Conservation (phyloP, 2,797 vertebrate genomes). For the Aulostomus chinensis region DNA sequence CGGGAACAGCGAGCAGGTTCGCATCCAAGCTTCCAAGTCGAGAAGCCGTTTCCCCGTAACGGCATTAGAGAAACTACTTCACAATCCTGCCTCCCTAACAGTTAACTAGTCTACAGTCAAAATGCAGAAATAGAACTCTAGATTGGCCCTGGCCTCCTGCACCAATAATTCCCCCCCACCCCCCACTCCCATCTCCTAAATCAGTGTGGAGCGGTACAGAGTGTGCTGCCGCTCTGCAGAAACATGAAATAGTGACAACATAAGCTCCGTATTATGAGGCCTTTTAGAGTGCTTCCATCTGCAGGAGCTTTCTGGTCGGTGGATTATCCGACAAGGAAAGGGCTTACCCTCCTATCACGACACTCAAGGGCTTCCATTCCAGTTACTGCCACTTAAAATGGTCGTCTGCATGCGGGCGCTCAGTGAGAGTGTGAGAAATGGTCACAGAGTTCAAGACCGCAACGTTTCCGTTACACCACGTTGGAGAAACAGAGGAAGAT, state of each 20-base stretch:
- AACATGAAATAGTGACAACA: slow-evolving; percentile 81
- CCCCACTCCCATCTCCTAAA: slow-evolving; percentile 49
- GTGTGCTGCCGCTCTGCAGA: slow-evolving; percentile 59
- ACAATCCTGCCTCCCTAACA: too few relatives aligned
- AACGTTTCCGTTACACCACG: slow-evolving; percentile 4
- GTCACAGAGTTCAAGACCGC: slow-evolving; percentile 26
- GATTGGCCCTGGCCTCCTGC: slow-evolving; percentile 30
- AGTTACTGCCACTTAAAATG: slow-evolving; percentile 72
- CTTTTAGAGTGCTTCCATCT: slow-evolving; percentile 81
- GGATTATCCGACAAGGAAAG: slow-evolving; percentile 83
- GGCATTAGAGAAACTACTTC: too few relatives aligned
- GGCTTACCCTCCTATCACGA: slow-evolving; percentile 78
- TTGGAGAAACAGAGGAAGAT: neutral
- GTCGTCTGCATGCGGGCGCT: slow-evolving; percentile 24
- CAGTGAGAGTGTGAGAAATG: slow-evolving; percentile 24
- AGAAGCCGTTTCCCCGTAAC: too few relatives aligned
- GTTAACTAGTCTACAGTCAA: neutral
- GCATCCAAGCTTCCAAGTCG: too few relatives aligned
- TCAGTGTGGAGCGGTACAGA: slow-evolving; percentile 49
- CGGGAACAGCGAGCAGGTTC: too few relatives aligned
- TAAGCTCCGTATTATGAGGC: slow-evolving; percentile 82
- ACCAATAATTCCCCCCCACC: slow-evolving; percentile 45
- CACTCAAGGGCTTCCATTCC: slow-evolving; percentile 61
- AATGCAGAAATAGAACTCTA: slow-evolving; percentile 41
- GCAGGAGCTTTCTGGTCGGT: slow-evolving; percentile 78